Evolutionary conservation across 2,888 invertebrate species (phyloP).

Genomic region (Cetonia aurata): DNA sequence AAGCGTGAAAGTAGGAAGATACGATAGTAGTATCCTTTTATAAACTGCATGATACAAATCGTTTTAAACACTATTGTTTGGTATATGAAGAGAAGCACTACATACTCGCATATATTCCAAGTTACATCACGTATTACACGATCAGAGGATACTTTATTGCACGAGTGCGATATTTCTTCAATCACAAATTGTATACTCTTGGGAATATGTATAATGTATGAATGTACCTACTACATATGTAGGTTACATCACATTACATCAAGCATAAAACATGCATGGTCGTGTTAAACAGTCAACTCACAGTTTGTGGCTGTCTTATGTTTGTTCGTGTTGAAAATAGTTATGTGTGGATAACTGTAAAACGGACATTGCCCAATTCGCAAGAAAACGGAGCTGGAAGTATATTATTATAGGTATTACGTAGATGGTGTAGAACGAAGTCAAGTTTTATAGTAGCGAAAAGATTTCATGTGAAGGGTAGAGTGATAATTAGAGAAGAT

Average conservation of each 20-base stretch:
- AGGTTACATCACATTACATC: background rate
- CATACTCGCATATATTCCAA: background rate
- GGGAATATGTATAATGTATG: background rate
- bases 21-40: no score
- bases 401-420: background rate
- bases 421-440: background rate
- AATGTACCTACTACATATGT: no score
- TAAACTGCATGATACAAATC: no score
- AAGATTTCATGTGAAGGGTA: background rate
- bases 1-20: no score
- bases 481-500: background rate
- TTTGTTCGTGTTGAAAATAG: slow-evolving; percentile 28
- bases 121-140: slow-evolving; percentile 7
- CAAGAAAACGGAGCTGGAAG: slow-evolving; percentile 20
- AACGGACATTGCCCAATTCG: slow-evolving; percentile 27
- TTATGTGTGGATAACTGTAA: slow-evolving; percentile 32
- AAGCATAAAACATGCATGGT: slow-evolving; percentile 10
- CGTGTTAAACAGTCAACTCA: slow-evolving; percentile 15
- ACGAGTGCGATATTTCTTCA: background rate
- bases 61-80: no score
- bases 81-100: background rate
- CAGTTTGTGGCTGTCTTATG: slow-evolving; percentile 1
- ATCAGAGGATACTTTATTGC: background rate
- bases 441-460: background rate
- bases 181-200: slow-evolving; percentile 20